Evolutionary conservation across 2,113 vertebrate species (phyloP).

Genomic region (Herpailurus yagouaroundi): DNA sequence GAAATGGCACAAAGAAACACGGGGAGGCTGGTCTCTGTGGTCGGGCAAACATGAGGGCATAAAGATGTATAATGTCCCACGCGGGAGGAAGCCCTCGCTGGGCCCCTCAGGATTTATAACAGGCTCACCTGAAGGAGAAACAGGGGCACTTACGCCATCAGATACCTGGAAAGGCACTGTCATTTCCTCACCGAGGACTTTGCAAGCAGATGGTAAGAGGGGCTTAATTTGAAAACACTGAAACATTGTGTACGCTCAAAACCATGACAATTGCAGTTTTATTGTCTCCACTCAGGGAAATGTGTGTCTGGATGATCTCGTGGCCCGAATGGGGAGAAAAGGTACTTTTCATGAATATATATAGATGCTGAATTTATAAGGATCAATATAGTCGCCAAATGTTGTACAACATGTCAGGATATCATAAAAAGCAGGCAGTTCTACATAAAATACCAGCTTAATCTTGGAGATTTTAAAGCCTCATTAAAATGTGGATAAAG

Average conservation of each 20-base stretch:
- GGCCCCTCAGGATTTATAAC: conserved; percentile 70
- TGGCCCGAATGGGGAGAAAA: conserved; percentile 59
- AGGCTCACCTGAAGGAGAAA: conserved; percentile 81
- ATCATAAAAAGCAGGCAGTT: conserved; percentile 88
- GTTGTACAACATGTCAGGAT: conserved; percentile 90
- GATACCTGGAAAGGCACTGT: conserved; percentile 49
- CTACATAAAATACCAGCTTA: conserved; percentile 88
- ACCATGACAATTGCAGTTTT: conserved; percentile 68
- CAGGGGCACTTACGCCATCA: not conserved
- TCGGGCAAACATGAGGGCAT: conserved; percentile 80
- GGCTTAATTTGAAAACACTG: conserved; percentile 57
- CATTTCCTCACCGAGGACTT: not conserved
- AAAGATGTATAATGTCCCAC: conserved; percentile 87
- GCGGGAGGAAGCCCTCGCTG: conserved; percentile 71
- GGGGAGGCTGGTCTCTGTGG: conserved; percentile 75
- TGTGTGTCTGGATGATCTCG: conserved; percentile 58
- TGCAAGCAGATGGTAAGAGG: conserved; percentile 64
- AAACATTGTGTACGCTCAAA: not conserved
- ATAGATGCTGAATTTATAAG: conserved; percentile 87
- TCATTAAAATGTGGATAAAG: conserved; percentile 89
- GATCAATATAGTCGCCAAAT: conserved; percentile 86
- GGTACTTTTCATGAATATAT: conserved; percentile 84
- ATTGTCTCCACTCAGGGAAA: conserved; percentile 68
- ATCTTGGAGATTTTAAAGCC: conserved; percentile 88
- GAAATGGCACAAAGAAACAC: conserved; percentile 86